Conservation (phyloP, 2,113 vertebrate genomes). For the Vulpes vulpes region DNA sequence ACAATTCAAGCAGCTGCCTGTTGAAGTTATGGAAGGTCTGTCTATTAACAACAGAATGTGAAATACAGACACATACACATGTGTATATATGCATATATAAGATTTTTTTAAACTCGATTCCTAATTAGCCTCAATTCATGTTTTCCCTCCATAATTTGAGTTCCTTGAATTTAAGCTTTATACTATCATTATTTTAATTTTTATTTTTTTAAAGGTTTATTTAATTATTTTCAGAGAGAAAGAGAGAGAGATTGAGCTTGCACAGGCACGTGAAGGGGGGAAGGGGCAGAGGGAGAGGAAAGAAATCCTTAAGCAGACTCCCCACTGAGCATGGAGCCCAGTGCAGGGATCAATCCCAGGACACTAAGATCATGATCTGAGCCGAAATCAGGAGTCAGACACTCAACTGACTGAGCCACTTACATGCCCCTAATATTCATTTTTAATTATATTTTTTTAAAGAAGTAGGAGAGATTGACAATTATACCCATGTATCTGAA, state of each 20-base stretch:
- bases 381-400: neutral
- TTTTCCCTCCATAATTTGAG: neutral
- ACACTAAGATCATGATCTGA: no score
- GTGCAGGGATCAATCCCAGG: no score
- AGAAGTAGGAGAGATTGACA: neutral
- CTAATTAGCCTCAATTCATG: neutral
- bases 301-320: neutral
- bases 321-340: no score
- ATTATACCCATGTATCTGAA: neutral
- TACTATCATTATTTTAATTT: neutral
- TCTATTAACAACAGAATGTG: slow-evolving; percentile 19
- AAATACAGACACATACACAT: neutral
- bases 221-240: no score
- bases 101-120: neutral
- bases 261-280: no score
- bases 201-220: neutral
- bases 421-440: neutral
- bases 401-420: neutral
- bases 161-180: neutral
- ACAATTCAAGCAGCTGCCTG: slow-evolving; percentile 64
- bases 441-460: neutral
- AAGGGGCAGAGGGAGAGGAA: no score
- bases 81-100: neutral
- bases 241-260: no score
- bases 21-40: slow-evolving; percentile 57